A percentile compares a stretch with the other conserved stretches of the same genome.
Conservation (phyloP, 2,113 vertebrate genomes). For the Chauna torquata region DNA sequence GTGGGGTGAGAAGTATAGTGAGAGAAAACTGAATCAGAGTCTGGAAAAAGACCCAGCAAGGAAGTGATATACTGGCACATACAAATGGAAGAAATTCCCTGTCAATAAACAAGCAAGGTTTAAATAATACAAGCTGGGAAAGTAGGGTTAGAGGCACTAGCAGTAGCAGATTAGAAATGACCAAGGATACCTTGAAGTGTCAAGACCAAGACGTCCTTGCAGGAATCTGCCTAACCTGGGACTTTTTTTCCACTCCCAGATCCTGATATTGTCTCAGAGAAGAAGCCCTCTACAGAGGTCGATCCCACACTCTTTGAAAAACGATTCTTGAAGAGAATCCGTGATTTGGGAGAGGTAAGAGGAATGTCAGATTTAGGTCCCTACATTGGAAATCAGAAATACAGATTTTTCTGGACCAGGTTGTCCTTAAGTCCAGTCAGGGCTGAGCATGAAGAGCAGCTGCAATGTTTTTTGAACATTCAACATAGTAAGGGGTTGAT, state of each 20-base stretch:
- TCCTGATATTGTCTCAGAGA: slow-evolving; percentile 81
- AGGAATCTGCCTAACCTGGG: neutral
- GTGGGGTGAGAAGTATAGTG: neutral
- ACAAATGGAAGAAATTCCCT: neutral
- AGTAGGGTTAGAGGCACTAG: accelerated
- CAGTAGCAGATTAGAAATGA: accelerated
- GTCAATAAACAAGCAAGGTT: neutral
- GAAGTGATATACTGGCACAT: accelerated
- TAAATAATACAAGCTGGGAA: neutral
- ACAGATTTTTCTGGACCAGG: too few species aligned
- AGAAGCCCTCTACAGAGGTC: slow-evolving; percentile 80
- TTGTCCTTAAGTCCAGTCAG: neutral
- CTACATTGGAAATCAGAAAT: too few species aligned
- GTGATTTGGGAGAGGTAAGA: slow-evolving; percentile 92
- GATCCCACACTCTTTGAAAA: slow-evolving; percentile 95
- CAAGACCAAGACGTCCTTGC: neutral
- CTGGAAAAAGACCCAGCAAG: neutral
- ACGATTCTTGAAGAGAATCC: slow-evolving; percentile 88
- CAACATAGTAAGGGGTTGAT: neutral
- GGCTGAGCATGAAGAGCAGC: neutral
- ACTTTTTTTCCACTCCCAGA: slow-evolving; percentile 37
- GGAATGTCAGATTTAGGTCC: neutral
- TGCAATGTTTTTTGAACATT: too few species aligned
- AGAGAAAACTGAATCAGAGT: neutral
- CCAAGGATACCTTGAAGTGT: neutral